Conservation (phyloP, 1,140 invertebrate genomes). For the Meloidogyne chitwoodi region DNA sequence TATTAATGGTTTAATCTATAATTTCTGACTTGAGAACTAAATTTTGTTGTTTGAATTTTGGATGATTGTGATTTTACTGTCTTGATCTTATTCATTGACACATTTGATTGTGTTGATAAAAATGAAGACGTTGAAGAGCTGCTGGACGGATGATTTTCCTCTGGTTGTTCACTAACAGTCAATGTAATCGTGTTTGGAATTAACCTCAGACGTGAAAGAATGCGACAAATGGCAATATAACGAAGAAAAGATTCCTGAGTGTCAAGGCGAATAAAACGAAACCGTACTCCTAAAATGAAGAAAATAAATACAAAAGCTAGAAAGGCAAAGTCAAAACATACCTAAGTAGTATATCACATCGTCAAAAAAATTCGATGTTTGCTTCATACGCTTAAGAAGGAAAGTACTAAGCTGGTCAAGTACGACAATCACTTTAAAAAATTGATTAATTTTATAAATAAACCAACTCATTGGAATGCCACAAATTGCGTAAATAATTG, state of each 20-base stretch:
- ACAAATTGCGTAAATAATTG: conserved; percentile 89
- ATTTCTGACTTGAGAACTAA: not conserved
- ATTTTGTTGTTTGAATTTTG: not conserved
- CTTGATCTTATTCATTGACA: not conserved
- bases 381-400: conserved; percentile 22
- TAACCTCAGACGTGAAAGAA: not conserved
- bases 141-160: not conserved
- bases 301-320: not conserved
- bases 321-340: not conserved
- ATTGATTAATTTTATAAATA: not conserved
- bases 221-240: conserved; percentile 23
- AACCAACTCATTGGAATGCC: conserved; percentile 73
- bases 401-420: conserved; percentile 30
- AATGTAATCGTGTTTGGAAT: conserved; percentile 21
- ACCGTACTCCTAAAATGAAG: conserved; percentile 17
- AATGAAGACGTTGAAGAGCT: conserved; percentile 1
- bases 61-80: not conserved
- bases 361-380: conserved; percentile 11
- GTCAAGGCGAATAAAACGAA: conserved; percentile 7
- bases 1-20: too few species aligned
- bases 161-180: conserved; percentile 9
- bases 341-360: conserved; percentile 29
- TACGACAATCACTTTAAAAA: conserved; percentile 24
- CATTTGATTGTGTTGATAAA: not conserved
- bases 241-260: conserved; percentile 16